phyloP scores from a whole-genome alignment of 2,113 vertebrate genomes.

The Pedetes capensis region DNA sequence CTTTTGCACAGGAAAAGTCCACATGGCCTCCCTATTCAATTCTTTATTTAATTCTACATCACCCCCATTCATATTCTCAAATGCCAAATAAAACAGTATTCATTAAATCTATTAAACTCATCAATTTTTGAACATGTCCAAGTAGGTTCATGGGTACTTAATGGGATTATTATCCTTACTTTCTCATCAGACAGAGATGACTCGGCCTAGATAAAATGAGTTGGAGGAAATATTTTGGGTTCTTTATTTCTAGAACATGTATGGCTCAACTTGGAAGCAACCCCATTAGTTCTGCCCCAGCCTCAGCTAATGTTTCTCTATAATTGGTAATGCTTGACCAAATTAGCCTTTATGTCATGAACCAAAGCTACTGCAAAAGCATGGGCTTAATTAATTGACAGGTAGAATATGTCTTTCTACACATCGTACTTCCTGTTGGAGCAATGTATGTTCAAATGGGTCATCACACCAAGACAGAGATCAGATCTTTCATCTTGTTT shows the following conservation, averaged over 20 bases:
- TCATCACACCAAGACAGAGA: slow-evolving; percentile 58
- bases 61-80: not conserved
- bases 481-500: slow-evolving; percentile 65
- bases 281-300: slow-evolving; percentile 27
- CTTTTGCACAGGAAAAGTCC: slow-evolving; percentile 6
- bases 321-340: slow-evolving; percentile 68
- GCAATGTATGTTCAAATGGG: slow-evolving; percentile 45
- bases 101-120: slow-evolving; percentile 3
- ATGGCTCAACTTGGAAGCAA: slow-evolving; percentile 16
- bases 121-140: not conserved
- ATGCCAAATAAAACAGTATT: slow-evolving; percentile 22
- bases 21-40: not conserved
- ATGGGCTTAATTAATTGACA: slow-evolving; percentile 67
- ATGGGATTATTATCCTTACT: slow-evolving; percentile 21
- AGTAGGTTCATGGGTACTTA: not conserved
- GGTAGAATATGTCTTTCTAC: slow-evolving; percentile 48
- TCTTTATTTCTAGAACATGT: slow-evolving; percentile 21
- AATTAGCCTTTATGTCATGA: slow-evolving; percentile 66
- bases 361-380: slow-evolving; percentile 54
- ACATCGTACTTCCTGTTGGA: slow-evolving; percentile 37
- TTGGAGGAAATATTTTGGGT: slow-evolving; percentile 12
- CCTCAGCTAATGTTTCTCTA: slow-evolving; percentile 51
- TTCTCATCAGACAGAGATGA: slow-evolving; percentile 37
- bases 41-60: not conserved
- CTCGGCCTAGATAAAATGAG: not conserved